Percentiles rank a stretch among this genome's conserved stretches.
phyloP scores from a whole-genome alignment of 2,888 invertebrate genomes.

The Oscheius sp. region DNA sequence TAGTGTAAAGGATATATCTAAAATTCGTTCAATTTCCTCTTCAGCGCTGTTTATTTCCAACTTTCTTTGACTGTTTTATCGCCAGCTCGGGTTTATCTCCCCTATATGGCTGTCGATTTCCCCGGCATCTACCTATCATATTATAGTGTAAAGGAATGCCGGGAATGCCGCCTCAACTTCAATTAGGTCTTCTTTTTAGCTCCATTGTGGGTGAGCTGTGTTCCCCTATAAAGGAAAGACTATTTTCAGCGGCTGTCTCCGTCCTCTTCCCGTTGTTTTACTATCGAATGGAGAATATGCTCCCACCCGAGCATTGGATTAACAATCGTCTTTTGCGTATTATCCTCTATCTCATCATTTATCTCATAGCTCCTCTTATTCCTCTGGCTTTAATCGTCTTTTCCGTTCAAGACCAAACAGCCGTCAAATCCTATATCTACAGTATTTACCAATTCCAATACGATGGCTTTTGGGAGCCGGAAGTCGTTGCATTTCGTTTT shows the following conservation, averaged over 20 bases:
- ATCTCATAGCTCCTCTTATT: not conserved
- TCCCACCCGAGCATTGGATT: not conserved
- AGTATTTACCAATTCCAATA: not conserved
- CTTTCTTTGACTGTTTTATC: slow-evolving; percentile 6
- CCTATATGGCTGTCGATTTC: slow-evolving; percentile 12
- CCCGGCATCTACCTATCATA: not conserved
- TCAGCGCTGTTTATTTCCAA: not conserved
- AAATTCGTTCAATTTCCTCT: not conserved
- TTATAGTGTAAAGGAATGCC: too few relatives aligned
- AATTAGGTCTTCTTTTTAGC: not conserved
- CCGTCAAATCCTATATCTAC: not conserved
- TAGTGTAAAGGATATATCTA: not conserved
- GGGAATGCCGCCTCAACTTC: slow-evolving; percentile 3
- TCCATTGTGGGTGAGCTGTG: slow-evolving; percentile 7
- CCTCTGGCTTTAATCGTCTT: not conserved
- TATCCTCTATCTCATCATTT: not conserved
- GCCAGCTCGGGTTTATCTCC: slow-evolving; percentile 1
- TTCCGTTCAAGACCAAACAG: not conserved
- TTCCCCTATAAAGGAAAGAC: not conserved
- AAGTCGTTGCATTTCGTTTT: not conserved
- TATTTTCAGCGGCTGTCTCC: not conserved
- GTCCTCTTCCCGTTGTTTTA: not conserved
- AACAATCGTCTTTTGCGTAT: not conserved
- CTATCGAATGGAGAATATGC: slow-evolving; percentile 1
- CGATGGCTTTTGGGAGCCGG: not conserved